These are phyloP conservation scores for Cetonia aurata DNA, from an alignment of 2,888 invertebrate genomes.

Conservation along the genomic window DNA sequence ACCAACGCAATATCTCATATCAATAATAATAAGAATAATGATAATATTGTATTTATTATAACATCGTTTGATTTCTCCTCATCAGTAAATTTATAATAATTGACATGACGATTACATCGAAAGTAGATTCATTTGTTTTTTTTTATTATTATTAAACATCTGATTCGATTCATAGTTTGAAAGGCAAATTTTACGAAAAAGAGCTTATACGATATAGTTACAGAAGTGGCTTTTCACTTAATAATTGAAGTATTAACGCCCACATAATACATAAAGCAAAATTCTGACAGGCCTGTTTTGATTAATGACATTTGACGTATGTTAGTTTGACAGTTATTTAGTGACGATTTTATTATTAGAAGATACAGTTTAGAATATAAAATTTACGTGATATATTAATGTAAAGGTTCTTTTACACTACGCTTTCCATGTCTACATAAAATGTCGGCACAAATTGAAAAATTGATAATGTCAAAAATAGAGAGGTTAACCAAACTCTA, in stretches of 20 bases:
- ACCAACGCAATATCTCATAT: background rate
- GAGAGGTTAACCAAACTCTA: too few relatives aligned
- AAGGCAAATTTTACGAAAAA: constrained; percentile 41
- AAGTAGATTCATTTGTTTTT: constrained; percentile 34
- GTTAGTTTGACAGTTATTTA: too few relatives aligned
- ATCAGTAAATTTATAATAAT: constrained; percentile 49
- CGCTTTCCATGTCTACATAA: too few relatives aligned
- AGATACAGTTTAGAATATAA: too few relatives aligned
- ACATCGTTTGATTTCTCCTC: constrained; percentile 40
- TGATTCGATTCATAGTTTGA: constrained; percentile 42
- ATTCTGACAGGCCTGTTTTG: too few relatives aligned
- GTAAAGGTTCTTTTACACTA: too few relatives aligned
- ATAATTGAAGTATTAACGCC: background rate
- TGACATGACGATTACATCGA: constrained; percentile 50
- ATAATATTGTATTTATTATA: constrained; percentile 49
- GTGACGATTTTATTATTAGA: too few relatives aligned
- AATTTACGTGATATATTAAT: too few relatives aligned
- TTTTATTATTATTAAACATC: constrained; percentile 34
- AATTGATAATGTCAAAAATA: too few relatives aligned
- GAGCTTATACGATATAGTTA: constrained; percentile 45
- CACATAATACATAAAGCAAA: background rate
- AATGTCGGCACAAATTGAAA: too few relatives aligned
- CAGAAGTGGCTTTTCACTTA: constrained; percentile 49
- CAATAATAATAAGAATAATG: constrained; percentile 58
- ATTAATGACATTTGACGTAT: too few relatives aligned